Conservation (phyloP, 2,797 vertebrate species). For the Avahi laniger region DNA sequence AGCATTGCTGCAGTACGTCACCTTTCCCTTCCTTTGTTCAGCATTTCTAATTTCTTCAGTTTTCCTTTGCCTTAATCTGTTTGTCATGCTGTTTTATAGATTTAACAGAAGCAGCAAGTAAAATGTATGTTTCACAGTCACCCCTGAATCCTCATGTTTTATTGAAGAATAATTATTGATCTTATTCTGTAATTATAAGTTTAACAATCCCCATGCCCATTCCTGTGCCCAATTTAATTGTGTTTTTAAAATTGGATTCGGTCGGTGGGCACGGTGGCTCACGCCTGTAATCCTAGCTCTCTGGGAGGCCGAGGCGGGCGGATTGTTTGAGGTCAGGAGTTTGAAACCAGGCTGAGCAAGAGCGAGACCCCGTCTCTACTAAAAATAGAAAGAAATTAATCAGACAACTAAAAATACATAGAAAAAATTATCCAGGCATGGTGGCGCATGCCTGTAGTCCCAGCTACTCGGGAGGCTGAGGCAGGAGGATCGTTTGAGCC, state of each 20-base stretch:
- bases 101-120: background rate
- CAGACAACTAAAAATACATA: no score
- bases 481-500: no score
- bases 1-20: conserved; percentile 92
- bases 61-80: background rate
- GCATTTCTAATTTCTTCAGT: background rate
- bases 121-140: background rate
- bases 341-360: no score
- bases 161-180: background rate
- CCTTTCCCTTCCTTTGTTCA: background rate
- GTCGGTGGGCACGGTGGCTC: no score
- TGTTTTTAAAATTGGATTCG: background rate
- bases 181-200: background rate
- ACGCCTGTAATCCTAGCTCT: no score
- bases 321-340: no score
- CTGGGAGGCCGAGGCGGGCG: no score
- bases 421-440: no score
- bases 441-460: no score
- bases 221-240: background rate
- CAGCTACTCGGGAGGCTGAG: no score
- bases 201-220: background rate
- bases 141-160: background rate
- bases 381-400: no score
- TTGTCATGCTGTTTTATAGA: background rate
- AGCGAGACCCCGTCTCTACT: no score